Base-by-base conservation (phyloP, 1,140 invertebrate species). In the Drosophila asahinai region DNA sequence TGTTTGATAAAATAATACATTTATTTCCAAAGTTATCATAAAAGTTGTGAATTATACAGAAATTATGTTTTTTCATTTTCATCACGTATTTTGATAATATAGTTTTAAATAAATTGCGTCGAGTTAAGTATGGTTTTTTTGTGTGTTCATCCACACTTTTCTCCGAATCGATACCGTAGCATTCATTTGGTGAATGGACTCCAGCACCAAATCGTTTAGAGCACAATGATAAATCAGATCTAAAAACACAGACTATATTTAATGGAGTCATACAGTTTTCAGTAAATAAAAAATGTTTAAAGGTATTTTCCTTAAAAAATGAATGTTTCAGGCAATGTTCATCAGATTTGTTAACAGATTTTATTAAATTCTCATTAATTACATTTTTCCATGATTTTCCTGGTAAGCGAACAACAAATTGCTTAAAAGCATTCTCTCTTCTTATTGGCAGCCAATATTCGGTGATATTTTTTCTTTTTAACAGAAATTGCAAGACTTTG, bases 401-500 rank as follows among this genome's bases (percentile, higher is more conserved):
- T 7, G 91, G 80, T 51, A 92, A 66, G 7, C 73, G 74, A 55
- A 92, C 82, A 33, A 81, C 70, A 43, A 82, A 71, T 33, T 91
- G 86, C 47, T 70, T 78, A 15, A 38, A 65, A 2, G 11, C 78
- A 52, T 76, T 81, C 49, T 49, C 61, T 14, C 80, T 63, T n/a
- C 42, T 63, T 43, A 80, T 59, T 17, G 91, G 92, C 17, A 93
- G 42, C 93, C 93, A 93, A 52, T 84, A 84, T 6, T 71, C 36
- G 0, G 36, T 70, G 17, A 84, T 80, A 17, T 86, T 81, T 27
- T 33, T 65, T 14, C 22, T 22, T 22, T 80, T 58, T 3, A 17
- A 8, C 6, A 86, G 15, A 33, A 65, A 54, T 9, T 43, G 7
- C 11, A 17, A 33, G n/a, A 86, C 14, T 27, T 5, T 47, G 9